Evolutionary conservation across 2,888 invertebrate genomes (phyloP), one percentile per base, ranked within the genome.

Genomic region (Megaustenia siamemsis): DNA sequence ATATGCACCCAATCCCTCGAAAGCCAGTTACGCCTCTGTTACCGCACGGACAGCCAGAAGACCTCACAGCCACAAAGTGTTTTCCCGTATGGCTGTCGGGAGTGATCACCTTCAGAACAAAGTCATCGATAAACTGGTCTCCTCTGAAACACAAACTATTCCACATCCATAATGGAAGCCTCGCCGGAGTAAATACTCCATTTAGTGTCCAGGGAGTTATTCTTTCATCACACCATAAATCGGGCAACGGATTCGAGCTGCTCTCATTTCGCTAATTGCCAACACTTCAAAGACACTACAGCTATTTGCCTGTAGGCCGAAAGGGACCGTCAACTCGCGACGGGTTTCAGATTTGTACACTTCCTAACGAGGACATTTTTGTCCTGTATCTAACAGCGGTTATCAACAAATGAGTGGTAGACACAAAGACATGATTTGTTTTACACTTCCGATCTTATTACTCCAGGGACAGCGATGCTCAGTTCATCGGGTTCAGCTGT

Each of bases 221-320:
- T 60, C 63, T 63, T 63, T 63, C 63, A 63, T 63, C 63, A 63
- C 63, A 63, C 63, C 15, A 63, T 32, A 32, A 63, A 63, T 63
- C 63, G 32, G 6, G 32, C 28, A 6, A 2, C 63, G 15, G 63
- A 28, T 63, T 32, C 63, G 32, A 63, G 12, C 63, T 32, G 63
- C 63, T 63, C 32, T 63, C 63, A 63, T 63, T 63, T 63, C 32
- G 12, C 63, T 63, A 63, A 63, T 63, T 63, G 63, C 32, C 63
- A 12, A 28, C 21, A 63, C 63, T 63, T 63, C 63, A 63, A 63
- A 63, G 63, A 12, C 63, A 32, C 1, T 32, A 63, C 15, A 1
- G 32, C 63, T 28, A 63, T 63, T 63, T 63, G 32, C 63, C 63
- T 63, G 63, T 8, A 32, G 63, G 63, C 32, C 15, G 32, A 32